Base-by-base conservation (phyloP, 1,140 invertebrate species). In the Pectinophora gossypiella region DNA sequence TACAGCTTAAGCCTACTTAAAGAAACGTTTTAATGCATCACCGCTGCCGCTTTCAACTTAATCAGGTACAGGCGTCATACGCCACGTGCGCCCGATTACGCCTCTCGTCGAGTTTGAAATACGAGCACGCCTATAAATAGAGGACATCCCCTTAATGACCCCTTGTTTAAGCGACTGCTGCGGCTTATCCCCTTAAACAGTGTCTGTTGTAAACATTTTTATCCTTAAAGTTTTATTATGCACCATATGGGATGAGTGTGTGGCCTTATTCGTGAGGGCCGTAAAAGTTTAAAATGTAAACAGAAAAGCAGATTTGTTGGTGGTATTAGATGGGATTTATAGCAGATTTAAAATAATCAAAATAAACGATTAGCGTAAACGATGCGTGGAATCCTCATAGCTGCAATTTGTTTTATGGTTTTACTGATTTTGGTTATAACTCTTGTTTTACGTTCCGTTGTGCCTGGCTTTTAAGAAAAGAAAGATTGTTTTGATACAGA, bases 71-170 rank as follows among this genome's bases (percentile, higher is more conserved):
- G 18, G 21, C 38, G 35, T 21, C 54, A 53, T 51, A 45, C 36
- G 59, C 68, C 77, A 78, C 75, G 75, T 81, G 77, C 73, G 58
- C 51, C 59, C 65, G 73, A 76, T 81, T 81, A 81, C 66, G 65
- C 52, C 54, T 65, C 67, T 66, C 63, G 51, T 63, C 68, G 53
- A 57, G 45, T 48, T 51, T 56, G 76, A 79, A 68, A 72, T 69
- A 74, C 70, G 72, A 77, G 51, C 54, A 57, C 19, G 19, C 12
- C 63, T 76, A 80, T 67, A 77, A 77, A 80, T 80, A 80, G 64
- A 65, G 22, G 46, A 59, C 67, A 71, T 60, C 54, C 66, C 75
- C 73, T 69, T 78, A 81, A 81, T 76, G 77, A 75, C 56, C 60
- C 68, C 51, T 77, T 81, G 77, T 78, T 73, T 61, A 59, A 60